phyloP scores from a whole-genome alignment of 2,888 invertebrate species.

The Aethes cnicana region DNA sequence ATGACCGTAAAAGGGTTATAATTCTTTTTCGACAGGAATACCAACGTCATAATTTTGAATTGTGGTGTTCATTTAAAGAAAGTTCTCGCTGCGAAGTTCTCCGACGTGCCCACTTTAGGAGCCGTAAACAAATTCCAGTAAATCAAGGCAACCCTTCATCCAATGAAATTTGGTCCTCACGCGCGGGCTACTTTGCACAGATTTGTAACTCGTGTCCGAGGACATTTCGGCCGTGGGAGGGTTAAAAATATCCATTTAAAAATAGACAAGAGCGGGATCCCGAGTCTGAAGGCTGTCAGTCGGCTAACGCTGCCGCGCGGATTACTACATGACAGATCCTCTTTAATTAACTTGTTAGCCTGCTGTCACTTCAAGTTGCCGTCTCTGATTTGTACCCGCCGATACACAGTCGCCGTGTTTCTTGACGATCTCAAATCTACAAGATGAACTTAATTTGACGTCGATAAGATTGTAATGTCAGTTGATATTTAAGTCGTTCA shows the following conservation, averaged over 20 bases:
- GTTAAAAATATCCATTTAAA: conserved; percentile 27
- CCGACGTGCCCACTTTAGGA: conserved; percentile 7
- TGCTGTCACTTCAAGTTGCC: conserved; percentile 42
- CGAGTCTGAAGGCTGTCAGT: conserved; percentile 43
- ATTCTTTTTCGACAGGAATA: background rate
- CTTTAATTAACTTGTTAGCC: conserved; percentile 65
- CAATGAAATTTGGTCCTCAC: conserved; percentile 23
- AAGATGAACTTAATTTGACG: background rate
- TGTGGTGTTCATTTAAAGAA: background rate
- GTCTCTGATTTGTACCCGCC: conserved; percentile 30
- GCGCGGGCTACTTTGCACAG: conserved; percentile 25
- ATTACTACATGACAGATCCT: conserved; percentile 53
- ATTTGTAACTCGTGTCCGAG: conserved; percentile 20
- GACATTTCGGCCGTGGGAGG: conserved; percentile 16
- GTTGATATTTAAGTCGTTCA: too few species aligned
- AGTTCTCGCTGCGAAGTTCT: conserved; percentile 5
- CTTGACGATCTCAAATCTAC: conserved; percentile 1
- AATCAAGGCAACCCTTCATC: conserved; percentile 27
- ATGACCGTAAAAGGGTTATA: background rate
- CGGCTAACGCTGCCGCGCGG: conserved; percentile 32
- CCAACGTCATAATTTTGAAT: background rate
- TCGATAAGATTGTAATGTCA: too few species aligned
- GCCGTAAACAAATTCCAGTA: conserved; percentile 28
- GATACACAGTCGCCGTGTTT: conserved; percentile 6
- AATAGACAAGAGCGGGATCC: conserved; percentile 43